These are phyloP conservation scores for Falco punctatus DNA, from an alignment of 2,113 vertebrate genomes.

Conservation along the genomic window DNA sequence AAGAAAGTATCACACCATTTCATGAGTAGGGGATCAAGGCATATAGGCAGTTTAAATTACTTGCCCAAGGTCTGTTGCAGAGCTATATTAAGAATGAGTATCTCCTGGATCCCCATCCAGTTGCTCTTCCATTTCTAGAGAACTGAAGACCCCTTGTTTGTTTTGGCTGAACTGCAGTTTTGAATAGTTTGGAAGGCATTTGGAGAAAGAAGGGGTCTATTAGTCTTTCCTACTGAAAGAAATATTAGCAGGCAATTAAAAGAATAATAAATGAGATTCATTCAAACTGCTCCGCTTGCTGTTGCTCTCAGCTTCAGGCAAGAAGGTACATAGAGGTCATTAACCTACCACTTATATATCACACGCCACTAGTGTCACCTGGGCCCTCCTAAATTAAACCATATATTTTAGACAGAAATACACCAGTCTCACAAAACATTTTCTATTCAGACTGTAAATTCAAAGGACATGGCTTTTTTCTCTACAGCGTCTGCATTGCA, in stretches of 20 bases:
- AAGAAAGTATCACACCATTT: background rate
- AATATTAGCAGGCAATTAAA: constrained; percentile 44
- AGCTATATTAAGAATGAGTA: background rate
- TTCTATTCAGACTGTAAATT: background rate
- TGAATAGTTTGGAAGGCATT: background rate
- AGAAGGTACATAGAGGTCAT: constrained; percentile 3
- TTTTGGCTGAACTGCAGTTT: background rate
- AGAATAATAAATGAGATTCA: constrained; percentile 22
- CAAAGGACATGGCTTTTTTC: background rate
- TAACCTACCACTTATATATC: constrained; percentile 9
- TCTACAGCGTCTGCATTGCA: background rate
- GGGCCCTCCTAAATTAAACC: constrained; percentile 24
- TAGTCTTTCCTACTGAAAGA: constrained; percentile 14
- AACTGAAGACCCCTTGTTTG: background rate
- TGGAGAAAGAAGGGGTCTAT: background rate
- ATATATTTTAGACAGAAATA: constrained; percentile 15
- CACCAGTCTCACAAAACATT: background rate
- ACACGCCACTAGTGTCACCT: background rate
- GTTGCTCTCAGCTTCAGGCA: background rate
- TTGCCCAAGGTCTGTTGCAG: background rate
- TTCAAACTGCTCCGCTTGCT: background rate
- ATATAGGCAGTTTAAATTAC: background rate
- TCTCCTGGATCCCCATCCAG: background rate
- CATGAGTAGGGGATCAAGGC: background rate
- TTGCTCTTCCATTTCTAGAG: background rate